phyloP scores from a whole-genome alignment of 2,888 invertebrate species.

The Rhaphigaster nebulosa region DNA sequence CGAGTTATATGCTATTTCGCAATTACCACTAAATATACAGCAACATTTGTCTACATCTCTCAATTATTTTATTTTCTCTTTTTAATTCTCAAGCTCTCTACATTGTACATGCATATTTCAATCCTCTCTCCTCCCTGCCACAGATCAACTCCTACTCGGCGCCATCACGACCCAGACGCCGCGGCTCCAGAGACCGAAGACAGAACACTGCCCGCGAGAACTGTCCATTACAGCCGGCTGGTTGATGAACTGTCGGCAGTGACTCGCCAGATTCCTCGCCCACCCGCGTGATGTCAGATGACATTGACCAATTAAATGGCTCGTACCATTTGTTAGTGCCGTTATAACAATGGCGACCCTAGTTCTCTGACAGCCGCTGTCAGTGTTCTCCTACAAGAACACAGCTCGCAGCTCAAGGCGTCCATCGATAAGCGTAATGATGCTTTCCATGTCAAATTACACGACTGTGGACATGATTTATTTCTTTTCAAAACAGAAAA shows the following conservation, averaged over 20 bases:
- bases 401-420: neutral
- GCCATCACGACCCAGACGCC: neutral
- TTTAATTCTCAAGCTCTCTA: no score
- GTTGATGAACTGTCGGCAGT: conserved; percentile 16
- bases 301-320: conserved; percentile 49
- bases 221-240: neutral
- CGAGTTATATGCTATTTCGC: no score
- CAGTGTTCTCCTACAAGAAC: neutral
- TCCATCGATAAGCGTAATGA: conserved; percentile 27
- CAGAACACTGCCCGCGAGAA: neutral
- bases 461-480: conserved; percentile 4
- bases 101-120: no score
- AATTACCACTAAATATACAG: no score
- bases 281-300: conserved; percentile 49
- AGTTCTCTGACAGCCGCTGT: conserved; percentile 20
- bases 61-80: no score
- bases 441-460: conserved; percentile 19
- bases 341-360: conserved; percentile 35
- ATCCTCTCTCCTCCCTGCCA: no score
- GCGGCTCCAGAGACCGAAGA: neutral
- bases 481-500: neutral
- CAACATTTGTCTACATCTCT: no score
- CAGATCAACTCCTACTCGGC: neutral
- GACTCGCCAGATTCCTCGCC: conserved; percentile 44
- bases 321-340: conserved; percentile 46